Base-by-base conservation (phyloP, 2,113 vertebrate genomes). In the Megaleporinus macrocephalus region DNA sequence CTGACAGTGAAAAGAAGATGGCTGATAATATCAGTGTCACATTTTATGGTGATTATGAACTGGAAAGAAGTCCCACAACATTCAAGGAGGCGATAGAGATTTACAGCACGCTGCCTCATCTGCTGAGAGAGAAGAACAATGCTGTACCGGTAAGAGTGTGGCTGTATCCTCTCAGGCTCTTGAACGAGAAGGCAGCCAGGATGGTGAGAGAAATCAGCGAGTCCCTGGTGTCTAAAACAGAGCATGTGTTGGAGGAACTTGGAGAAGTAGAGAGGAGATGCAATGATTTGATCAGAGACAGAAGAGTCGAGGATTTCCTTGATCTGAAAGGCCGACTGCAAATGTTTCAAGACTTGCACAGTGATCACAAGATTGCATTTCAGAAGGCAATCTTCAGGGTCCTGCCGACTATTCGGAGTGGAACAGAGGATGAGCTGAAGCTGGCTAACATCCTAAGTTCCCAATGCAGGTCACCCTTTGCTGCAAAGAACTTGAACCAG, bases 101-200 rank as follows among this genome's bases (percentile, higher is more conserved):
- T 13, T 93, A 89, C 22, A 62, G 82, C 61, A 86, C 55, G 10
- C 89, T 94, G 0, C 80, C 73, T 12, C 27, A 6, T 24, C 16
- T 82, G 27, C 30, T 82, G 30, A 47, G 33, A 14, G 12, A 0
- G 41, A 36, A 36, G 36, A 80, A 0, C 80, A 81, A 11, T 0
- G 84, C 85, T 0, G 84, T 93, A 11, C 91, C 93, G 41, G 0
- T 91, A 18, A 87, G n/a, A 44, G 91, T 93, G 65, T 92, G 90
- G 90, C 80, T 93, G n/a, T 74, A 92, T 47, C 91, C 92, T 0
- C 83, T 94, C 36, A 59, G 63, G 6, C 59, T 13, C 49, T 79
- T 93, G 73, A 83, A 90, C 86, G 71, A 81, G 13, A 24, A 11
- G 41, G 91, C 92, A 14, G 86, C 90, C 0, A 76, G 73, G 66